Conservation (phyloP, 2,888 invertebrate species). For the Spilarctia lutea region DNA sequence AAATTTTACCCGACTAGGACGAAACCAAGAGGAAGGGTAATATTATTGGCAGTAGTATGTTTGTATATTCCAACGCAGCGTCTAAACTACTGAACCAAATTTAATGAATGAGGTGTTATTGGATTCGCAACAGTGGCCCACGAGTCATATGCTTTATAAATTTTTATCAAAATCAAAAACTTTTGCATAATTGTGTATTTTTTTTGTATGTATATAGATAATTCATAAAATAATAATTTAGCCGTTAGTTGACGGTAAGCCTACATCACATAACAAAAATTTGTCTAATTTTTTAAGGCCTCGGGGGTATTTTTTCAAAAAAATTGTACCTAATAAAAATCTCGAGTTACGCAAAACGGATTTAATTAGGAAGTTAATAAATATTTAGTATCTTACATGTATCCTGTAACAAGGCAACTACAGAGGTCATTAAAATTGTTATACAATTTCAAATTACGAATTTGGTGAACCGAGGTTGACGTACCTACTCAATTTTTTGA, state of each 20-base stretch:
- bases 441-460: constrained; percentile 2
- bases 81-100: no score
- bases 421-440: not conserved
- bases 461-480: not conserved
- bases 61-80: no score
- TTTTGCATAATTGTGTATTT: no score
- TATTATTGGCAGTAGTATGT: no score
- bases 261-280: not conserved
- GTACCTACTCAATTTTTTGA: not conserved
- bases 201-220: no score
- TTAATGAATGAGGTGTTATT: no score
- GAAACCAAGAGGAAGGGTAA: no score
- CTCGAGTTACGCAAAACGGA: not conserved
- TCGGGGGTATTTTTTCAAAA: not conserved
- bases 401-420: constrained; percentile 3
- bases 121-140: no score
- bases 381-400: not conserved
- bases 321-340: not conserved
- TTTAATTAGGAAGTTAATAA: constrained; percentile 5
- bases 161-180: no score
- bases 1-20: no score
- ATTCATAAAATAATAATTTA: no score
- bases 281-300: not conserved
- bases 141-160: no score
- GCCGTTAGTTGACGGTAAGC: not conserved